Base-by-base conservation (phyloP, 2,888 invertebrate species). In the Yponomeuta sedellus region DNA sequence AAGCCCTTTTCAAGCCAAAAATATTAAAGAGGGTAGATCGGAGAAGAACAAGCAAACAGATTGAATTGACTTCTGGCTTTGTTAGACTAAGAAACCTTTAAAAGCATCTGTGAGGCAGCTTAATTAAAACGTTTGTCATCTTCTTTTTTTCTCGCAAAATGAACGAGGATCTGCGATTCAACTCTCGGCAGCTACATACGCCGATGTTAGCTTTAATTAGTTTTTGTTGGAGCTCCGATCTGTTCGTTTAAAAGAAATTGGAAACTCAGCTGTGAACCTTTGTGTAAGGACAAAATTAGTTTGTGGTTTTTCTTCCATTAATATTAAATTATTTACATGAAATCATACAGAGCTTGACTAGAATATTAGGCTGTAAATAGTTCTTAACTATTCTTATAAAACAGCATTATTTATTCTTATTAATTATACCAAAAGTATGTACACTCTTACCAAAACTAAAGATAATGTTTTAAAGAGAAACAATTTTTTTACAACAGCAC, bases 171-270 rank as follows among this genome's bases (percentile, higher is more conserved):
- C 77, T 70, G 77, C 78, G 81, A 85, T 86, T 86, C 81, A 85
- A 83, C 82, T 80, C 75, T 75, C 77, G 71, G 71, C 73, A 73
- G 76, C 78, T 77, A 82, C 81, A 86, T 80, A 63, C 80, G 78
- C 79, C 85, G 76, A 82, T 84, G 86, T 85, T 85, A 80, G 78
- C 73, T 83, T 86, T 86, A 86, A 88, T 88, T 87, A 86, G 81
- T 85, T 86, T 86, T 85, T 52, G 83, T 85, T 80, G 74, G 75
- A 79, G 74, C 73, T 76, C 74, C 80, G 73, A 80, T 76, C 73
- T 74, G 71, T 70, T 75, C 69, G 69, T 76, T 76, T 74, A 74
- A 69, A 77, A 79, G 75, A 75, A 77, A 79, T 76, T 73, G 71
- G 71, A 74, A 75, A 74, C 76, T 65, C 66, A 58, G 57, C 66